Conservation (phyloP, 2,888 invertebrate genomes). For the Catocala nupta region DNA sequence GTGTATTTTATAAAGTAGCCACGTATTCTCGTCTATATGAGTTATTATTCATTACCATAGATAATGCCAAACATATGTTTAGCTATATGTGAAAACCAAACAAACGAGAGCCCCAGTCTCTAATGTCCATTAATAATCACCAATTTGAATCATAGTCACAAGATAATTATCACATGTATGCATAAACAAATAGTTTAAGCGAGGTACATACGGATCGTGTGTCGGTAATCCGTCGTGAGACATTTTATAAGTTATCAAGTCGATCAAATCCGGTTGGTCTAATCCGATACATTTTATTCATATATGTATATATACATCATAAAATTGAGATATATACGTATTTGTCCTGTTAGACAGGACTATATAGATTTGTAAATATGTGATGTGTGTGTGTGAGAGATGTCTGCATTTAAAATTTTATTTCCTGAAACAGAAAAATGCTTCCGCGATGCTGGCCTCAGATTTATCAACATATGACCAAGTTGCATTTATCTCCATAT, state of each 20-base stretch:
- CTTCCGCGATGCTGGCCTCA: constrained; percentile 7
- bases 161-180: constrained; percentile 22
- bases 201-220: constrained; percentile 16
- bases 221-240: constrained; percentile 32
- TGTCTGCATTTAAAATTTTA: neutral
- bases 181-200: constrained; percentile 10
- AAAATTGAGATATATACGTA: neutral
- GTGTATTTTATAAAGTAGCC: too few relatives aligned
- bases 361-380: too few relatives aligned
- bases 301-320: neutral
- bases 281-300: neutral
- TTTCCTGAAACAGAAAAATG: constrained; percentile 6
- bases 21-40: too few relatives aligned
- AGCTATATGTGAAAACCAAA: constrained; percentile 40
- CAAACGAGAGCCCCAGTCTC: constrained; percentile 17
- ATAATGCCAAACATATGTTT: constrained; percentile 15
- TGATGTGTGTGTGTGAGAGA: neutral
- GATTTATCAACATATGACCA: constrained; percentile 4
- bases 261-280: constrained; percentile 24
- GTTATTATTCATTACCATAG: neutral
- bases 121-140: constrained; percentile 25
- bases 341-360: too few relatives aligned
- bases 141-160: constrained; percentile 24
- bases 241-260: constrained; percentile 13
- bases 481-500: constrained; percentile 3